Percentiles rank a stretch among this genome's conserved stretches.
phyloP scores from a whole-genome alignment of 2,797 vertebrate genomes.

The Thunnus albacares region DNA sequence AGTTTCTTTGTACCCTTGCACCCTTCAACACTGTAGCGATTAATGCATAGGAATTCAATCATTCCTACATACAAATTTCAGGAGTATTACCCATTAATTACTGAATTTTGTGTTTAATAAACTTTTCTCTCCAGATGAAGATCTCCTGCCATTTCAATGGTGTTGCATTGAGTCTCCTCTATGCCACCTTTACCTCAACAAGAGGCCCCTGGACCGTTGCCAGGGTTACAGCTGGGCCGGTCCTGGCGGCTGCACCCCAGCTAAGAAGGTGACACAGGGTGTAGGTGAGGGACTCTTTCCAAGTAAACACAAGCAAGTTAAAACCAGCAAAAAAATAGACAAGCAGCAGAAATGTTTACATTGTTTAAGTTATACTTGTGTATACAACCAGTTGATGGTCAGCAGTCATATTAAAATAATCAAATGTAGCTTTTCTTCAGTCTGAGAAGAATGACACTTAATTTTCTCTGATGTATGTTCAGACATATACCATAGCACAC shows the following conservation, averaged over 20 bases:
- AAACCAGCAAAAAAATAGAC: background rate
- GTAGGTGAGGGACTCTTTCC: slow-evolving; percentile 78
- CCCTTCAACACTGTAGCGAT: background rate
- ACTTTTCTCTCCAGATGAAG: slow-evolving; percentile 78
- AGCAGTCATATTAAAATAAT: background rate
- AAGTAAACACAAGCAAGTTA: background rate
- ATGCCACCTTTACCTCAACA: slow-evolving; percentile 85
- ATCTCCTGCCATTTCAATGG: slow-evolving; percentile 89
- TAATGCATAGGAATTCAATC: background rate
- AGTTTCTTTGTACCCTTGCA: background rate
- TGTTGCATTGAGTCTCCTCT: slow-evolving; percentile 86
- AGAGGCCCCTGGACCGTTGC: slow-evolving; percentile 87
- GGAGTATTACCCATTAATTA: background rate
- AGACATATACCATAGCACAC: too few species aligned
- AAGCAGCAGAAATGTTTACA: background rate
- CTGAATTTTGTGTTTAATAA: background rate
- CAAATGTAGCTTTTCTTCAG: too few species aligned
- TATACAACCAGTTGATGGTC: background rate
- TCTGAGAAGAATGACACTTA: too few species aligned
- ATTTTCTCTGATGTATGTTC: too few species aligned
- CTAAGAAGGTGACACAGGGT: slow-evolving; percentile 74
- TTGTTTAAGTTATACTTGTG: background rate
- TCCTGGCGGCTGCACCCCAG: slow-evolving; percentile 30
- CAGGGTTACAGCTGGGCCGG: slow-evolving; percentile 81
- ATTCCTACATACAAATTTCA: background rate